phyloP scores from a whole-genome alignment of 1,140 invertebrate genomes.

The Aphelinus certus region DNA sequence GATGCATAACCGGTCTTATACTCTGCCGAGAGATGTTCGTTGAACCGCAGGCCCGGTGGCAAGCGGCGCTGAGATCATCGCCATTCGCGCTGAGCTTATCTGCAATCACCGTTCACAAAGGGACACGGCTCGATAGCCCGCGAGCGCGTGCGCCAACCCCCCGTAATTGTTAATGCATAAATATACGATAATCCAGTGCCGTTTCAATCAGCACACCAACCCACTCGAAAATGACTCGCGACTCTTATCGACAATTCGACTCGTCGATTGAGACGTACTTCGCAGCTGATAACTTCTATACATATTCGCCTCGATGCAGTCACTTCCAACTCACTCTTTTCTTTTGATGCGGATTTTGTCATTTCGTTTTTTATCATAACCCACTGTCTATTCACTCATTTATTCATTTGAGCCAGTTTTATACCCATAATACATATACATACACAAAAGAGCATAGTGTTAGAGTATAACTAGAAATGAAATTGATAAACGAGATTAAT shows the following conservation, averaged over 20 bases:
- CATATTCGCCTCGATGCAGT: too few species aligned
- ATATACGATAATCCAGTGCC: slow-evolving; percentile 46
- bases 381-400: too few species aligned
- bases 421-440: too few species aligned
- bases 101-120: slow-evolving; percentile 45
- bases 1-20: slow-evolving; percentile 32
- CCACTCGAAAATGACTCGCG: slow-evolving; percentile 43
- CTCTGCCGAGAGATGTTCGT: slow-evolving; percentile 30
- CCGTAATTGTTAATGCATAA: slow-evolving; percentile 53
- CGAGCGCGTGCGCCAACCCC: neutral
- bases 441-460: too few species aligned
- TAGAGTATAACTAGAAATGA: too few species aligned
- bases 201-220: slow-evolving; percentile 44
- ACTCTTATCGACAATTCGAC: slow-evolving; percentile 39
- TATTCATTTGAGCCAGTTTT: too few species aligned
- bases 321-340: too few species aligned
- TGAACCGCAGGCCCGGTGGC: slow-evolving; percentile 30
- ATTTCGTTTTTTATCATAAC: too few species aligned
- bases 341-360: too few species aligned
- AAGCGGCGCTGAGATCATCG: slow-evolving; percentile 41
- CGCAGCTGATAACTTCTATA: neutral
- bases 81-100: slow-evolving; percentile 51
- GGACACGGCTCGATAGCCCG: slow-evolving; percentile 42
- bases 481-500: too few species aligned
- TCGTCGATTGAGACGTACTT: slow-evolving; percentile 47